Evolutionary conservation across 1,140 invertebrate species (phyloP), one percentile per base, ranked within the genome.

Genomic region (Paraescarpia echinospica): DNA sequence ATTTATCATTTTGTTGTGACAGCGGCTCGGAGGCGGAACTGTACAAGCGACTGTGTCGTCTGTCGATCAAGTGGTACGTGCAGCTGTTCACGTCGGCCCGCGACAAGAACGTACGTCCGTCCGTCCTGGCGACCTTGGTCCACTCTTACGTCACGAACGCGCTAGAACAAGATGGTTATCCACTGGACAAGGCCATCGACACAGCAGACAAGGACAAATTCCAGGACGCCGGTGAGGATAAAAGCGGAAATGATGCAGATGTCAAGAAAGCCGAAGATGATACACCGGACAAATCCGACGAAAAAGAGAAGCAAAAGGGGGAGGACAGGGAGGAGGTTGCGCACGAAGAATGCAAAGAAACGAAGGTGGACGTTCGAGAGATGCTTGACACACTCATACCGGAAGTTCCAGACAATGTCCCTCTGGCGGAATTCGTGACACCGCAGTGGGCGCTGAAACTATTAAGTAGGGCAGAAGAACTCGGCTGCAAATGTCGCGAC

Each of bases 391-490:
- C 93, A 35, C 92, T 96, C 34, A 48, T 96, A 18, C 41, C 92
- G 35, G 94, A 94, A 51, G 91, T 96, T 18, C 95, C 95, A 18
- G 95, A 95, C 90, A 94, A 94, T 41, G 93, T 95, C 9, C 94
- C 94, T 91, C 93, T 92, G 59, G 93, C 94, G 89, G 94, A 95
- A 1, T 92, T 93, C n/a, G 92, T 95, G 2, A 94, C 94, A 1
- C 94, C 95, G 51, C 94, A 95, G 18, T 95, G 95, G 95, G 90
- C 95, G 88, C 95, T 94, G n/a, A 94, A 94, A 92, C 94, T 94
- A 48, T 92, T 96, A 4, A 93, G 94, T 31, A 93, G 95, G 14
- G 95, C 95, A 22, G 95, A 94, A 9, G 51, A 92, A 14, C 91
- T 94, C 41, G 93, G 93, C 31, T 96, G 95, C 92, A 91, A 93